phyloP scores from a whole-genome alignment of 2,888 invertebrate species.

The Metacarcinus magister region DNA sequence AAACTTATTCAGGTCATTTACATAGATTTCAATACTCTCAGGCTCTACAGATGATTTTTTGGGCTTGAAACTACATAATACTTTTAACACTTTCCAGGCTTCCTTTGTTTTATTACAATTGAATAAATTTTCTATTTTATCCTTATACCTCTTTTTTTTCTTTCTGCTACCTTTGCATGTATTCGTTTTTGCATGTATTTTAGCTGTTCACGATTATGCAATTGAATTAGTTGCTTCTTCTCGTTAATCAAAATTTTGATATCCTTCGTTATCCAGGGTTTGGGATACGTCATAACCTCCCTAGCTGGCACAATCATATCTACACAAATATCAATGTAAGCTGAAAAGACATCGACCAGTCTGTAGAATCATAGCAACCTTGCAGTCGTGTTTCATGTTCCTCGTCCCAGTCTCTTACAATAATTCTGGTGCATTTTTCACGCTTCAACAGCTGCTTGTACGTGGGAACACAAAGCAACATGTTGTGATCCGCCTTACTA shows the following conservation, averaged over 20 bases:
- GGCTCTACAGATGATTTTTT: background rate
- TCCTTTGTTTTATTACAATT: background rate
- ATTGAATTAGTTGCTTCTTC: background rate
- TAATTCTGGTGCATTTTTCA: background rate
- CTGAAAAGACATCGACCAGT: slow-evolving; percentile 36
- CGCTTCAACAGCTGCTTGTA: slow-evolving; percentile 43
- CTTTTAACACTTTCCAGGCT: background rate
- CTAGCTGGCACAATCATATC: background rate
- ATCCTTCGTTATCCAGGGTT: slow-evolving; percentile 47
- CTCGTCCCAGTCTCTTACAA: background rate
- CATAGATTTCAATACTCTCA: slow-evolving; percentile 31
- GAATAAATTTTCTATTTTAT: background rate
- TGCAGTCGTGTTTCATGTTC: background rate
- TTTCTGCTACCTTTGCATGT: background rate
- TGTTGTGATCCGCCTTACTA: slow-evolving; percentile 31
- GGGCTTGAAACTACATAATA: slow-evolving; percentile 46
- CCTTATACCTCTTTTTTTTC: slow-evolving; percentile 26
- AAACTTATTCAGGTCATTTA: slow-evolving; percentile 41
- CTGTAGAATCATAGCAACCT: background rate
- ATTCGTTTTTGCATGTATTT: background rate
- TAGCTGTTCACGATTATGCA: background rate
- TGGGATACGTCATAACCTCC: background rate
- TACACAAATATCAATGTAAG: slow-evolving; percentile 45
- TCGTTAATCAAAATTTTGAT: slow-evolving; percentile 42
- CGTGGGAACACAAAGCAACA: slow-evolving; percentile 36